Percentiles rank a stretch among this genome's conserved stretches.
Evolutionary conservation across 92 coral and sea anemone species (phyloP).

Genomic region (Anthopleura xanthogrammica): DNA sequence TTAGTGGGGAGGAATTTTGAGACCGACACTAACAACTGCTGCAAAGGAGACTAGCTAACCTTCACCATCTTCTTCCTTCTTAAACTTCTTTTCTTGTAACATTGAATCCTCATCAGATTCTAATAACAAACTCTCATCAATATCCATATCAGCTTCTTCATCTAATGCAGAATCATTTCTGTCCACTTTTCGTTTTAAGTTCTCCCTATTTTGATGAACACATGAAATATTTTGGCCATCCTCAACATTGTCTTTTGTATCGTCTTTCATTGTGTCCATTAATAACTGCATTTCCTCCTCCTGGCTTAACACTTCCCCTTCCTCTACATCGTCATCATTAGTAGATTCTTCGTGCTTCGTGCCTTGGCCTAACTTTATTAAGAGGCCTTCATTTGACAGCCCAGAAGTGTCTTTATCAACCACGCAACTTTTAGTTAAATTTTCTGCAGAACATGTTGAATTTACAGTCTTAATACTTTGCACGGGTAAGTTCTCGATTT

Average conservation of each 20-base stretch:
- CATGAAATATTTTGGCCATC: background rate
- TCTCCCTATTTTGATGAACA: background rate
- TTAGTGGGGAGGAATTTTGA: too few relatives aligned
- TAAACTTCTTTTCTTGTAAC: slow-evolving; percentile 6
- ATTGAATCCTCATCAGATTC: slow-evolving; percentile 23
- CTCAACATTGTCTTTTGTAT: background rate
- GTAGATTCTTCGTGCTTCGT: background rate
- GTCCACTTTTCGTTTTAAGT: slow-evolving; percentile 13
- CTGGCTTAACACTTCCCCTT: slow-evolving; percentile 28
- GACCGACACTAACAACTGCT: too few relatives aligned
- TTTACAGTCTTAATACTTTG: background rate
- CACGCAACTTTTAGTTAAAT: background rate
- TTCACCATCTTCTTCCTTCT: background rate
- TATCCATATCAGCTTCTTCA: slow-evolving; percentile 15
- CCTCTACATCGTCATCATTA: slow-evolving; percentile 14
- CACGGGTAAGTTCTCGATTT: background rate
- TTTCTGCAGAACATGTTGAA: background rate
- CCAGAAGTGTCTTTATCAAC: background rate
- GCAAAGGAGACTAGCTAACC: background rate
- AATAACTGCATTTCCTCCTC: slow-evolving; percentile 32
- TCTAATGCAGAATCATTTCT: background rate
- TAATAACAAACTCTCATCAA: slow-evolving; percentile 18
- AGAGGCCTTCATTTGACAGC: background rate
- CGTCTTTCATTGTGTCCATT: background rate
- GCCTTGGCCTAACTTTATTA: background rate